Evolutionary conservation across 2,797 vertebrate species (phyloP).

Genomic region (Myiotriccus ornatus): DNA sequence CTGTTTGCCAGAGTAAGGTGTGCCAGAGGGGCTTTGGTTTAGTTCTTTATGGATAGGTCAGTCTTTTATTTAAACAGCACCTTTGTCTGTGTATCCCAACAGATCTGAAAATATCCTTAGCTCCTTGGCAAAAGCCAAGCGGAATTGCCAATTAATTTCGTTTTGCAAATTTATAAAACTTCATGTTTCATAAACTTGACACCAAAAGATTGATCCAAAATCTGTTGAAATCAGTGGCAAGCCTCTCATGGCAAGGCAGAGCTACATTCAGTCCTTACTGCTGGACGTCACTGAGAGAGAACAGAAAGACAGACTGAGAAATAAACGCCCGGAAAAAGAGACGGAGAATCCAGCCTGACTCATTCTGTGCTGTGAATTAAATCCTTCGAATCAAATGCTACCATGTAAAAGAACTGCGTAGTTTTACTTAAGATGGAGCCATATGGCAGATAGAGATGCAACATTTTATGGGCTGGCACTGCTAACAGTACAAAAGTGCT

Average conservation of each 20-base stretch:
- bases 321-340: not conserved
- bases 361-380: not conserved
- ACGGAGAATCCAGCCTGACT: not conserved
- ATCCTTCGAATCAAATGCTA: not conserved
- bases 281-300: not conserved
- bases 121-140: not conserved
- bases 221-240: not conserved
- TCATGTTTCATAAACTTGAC: not conserved
- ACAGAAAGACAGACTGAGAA: not conserved
- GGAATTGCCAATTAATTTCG: not conserved
- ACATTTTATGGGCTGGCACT: not conserved
- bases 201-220: not conserved
- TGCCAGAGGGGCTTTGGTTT: not conserved
- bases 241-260: not conserved
- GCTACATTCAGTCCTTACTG: not conserved
- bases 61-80: not conserved
- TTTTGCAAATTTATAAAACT: not conserved
- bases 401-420: not conserved
- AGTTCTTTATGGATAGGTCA: not conserved
- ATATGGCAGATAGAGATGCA: constrained; percentile 30
- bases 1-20: not conserved
- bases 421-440: not conserved
- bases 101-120: not conserved
- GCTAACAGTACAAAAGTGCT: not conserved
- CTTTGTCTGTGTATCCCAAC: not conserved